Base-by-base conservation (phyloP, 1,140 invertebrate genomes). In the Diabrotica virgifera region DNA sequence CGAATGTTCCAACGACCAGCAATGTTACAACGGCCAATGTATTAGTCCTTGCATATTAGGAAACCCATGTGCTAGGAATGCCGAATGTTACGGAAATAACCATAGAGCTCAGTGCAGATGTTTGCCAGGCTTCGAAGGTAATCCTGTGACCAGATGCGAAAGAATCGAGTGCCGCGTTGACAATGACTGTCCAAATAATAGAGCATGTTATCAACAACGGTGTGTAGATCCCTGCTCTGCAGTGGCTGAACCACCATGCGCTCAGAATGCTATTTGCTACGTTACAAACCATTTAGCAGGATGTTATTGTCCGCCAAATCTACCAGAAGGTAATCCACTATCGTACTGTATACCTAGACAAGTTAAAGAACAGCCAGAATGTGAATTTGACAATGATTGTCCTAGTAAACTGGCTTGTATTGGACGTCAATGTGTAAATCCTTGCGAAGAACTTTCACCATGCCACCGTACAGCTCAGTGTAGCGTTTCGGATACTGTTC, bases 11-110 rank as follows among this genome's bases (percentile, higher is more conserved):
- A 82, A 86, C 62, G 86, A 88, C 46, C 87, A 92, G 70, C 88
- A 89, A 60, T 96, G 94, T 69, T 87, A 91, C 71, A 93, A 94
- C 71, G 86, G 86, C 0, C 89, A 91, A 71, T 93, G 91, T 67
- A 79, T 93, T 5, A 91, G 86, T 77, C 90, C 90, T 14, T 94
- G 92, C 71, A 79, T 92, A 2, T 72, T 93, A 5, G 85, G 86
- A 63, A 88, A 91, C 76, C 88, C 89, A 0, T 95, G 93, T 74
- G 89, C 90, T 0, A 83, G 89, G 36, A 93, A 90, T 70, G 92
- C 92, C 0, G 87, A 92, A 77, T 95, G 93, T 73, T 90, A 85
- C 62, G 91, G 90, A 5, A 83, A 86, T 24, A 86, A 88, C 70
- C 91, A 94, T 77, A 84, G 87, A 58, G 85, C 90, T 0, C 84